Evolutionary conservation across 2,797 vertebrate species (phyloP).

Genomic region (Paratrypauchen microcephalus): DNA sequence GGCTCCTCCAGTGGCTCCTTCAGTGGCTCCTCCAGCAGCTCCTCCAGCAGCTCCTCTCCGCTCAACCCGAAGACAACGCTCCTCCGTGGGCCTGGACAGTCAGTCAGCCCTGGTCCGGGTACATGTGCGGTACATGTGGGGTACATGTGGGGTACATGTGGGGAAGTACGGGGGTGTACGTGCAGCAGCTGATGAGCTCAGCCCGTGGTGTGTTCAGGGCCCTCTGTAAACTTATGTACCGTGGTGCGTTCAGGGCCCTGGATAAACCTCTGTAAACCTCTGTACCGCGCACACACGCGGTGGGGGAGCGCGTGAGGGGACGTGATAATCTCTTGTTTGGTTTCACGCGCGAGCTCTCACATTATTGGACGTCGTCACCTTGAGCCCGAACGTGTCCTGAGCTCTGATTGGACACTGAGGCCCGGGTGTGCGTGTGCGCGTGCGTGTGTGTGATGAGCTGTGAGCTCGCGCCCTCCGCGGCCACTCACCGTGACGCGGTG

Average conservation of each 20-base stretch:
- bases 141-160: neutral
- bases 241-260: constrained; percentile 7
- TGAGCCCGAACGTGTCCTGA: constrained; percentile 51
- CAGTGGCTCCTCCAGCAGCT: too few relatives aligned
- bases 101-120: neutral
- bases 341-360: constrained; percentile 28
- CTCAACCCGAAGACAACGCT: too few relatives aligned
- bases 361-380: constrained; percentile 65
- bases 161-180: neutral
- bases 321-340: constrained; percentile 53
- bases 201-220: constrained; percentile 7
- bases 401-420: constrained; percentile 58
- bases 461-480: constrained; percentile 36
- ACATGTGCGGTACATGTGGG: too few relatives aligned
- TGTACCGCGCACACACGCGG: constrained; percentile 1
- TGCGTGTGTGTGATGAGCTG: constrained; percentile 30
- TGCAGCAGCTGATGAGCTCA: neutral
- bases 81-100: neutral
- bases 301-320: constrained; percentile 30
- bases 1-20: too few relatives aligned
- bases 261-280: neutral
- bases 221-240: neutral
- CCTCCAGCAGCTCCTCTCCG: too few relatives aligned
- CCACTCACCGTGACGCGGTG: constrained; percentile 53
- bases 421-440: constrained; percentile 18